phyloP scores from a whole-genome alignment of 1,140 invertebrate genomes.

The Drosophila pachea region DNA sequence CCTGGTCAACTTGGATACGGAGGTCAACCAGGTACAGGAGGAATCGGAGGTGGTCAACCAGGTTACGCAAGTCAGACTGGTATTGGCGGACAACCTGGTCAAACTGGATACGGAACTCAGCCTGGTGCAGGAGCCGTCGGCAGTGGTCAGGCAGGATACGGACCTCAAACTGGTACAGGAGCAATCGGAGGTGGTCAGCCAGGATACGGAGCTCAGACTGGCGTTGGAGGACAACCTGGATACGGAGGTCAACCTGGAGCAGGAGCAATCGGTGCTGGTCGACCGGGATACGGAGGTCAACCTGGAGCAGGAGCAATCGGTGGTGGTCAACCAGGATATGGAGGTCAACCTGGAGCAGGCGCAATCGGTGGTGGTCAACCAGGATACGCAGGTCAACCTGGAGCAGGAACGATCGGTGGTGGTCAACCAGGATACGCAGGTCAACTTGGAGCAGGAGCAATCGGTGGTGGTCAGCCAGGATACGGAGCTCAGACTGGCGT shows the following conservation, averaged over 20 bases:
- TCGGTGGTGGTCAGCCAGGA: neutral
- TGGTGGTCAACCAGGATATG: constrained; percentile 19
- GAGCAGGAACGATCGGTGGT: neutral
- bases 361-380: neutral
- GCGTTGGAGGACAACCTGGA: constrained; percentile 1
- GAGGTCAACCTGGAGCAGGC: neutral
- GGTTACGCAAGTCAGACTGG: constrained; percentile 8
- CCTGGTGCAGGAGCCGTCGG: neutral
- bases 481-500: constrained; percentile 19
- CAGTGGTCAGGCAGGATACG: constrained; percentile 6
- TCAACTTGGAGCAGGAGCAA: neutral
- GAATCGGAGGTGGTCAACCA: constrained; percentile 6
- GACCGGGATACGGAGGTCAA: constrained; percentile 3
- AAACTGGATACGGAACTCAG: constrained; percentile 18
- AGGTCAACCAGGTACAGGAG: constrained; percentile 10
- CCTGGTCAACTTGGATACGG: constrained; percentile 23
- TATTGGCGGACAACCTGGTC: constrained; percentile 3
- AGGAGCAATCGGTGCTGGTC: constrained; percentile 3
- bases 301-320: constrained; percentile 10
- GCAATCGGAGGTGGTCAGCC: constrained; percentile 2
- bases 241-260: constrained; percentile 13
- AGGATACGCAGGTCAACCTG: too few species aligned
- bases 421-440: constrained; percentile 1
- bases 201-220: neutral
- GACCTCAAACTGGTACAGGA: constrained; percentile 14